phyloP scores from a whole-genome alignment of 2,797 vertebrate genomes.

The Saxicola maurus region DNA sequence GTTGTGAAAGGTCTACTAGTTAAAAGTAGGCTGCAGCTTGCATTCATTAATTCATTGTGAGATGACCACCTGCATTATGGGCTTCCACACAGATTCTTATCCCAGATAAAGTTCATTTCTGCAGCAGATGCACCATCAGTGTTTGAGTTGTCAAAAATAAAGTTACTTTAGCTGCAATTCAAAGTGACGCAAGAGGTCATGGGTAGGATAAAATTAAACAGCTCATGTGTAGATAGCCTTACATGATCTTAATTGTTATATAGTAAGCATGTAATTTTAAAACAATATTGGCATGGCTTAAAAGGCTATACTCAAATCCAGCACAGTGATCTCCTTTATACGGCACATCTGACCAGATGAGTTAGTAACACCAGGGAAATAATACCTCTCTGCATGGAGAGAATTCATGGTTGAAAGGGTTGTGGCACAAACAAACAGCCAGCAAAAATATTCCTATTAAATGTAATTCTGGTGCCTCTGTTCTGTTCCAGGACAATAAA shows the following conservation, averaged over 20 bases:
- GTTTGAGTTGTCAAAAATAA: background rate
- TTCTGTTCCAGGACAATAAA: background rate
- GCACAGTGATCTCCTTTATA: background rate
- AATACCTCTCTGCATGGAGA: background rate
- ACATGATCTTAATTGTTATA: background rate
- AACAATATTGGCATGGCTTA: background rate
- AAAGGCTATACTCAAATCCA: background rate
- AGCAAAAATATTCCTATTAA: background rate
- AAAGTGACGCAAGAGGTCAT: background rate
- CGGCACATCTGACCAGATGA: background rate
- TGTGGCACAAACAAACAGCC: background rate
- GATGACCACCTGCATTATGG: background rate
- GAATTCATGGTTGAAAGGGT: background rate
- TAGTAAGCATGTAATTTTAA: background rate
- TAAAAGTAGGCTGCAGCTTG: background rate
- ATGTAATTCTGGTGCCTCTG: background rate
- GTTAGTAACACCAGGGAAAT: background rate
- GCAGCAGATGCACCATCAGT: background rate
- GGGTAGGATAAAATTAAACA: background rate
- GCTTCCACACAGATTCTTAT: background rate
- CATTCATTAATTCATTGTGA: background rate
- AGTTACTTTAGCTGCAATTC: background rate
- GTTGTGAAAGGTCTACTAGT: background rate
- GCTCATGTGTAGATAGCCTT: background rate
- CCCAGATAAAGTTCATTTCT: background rate